phyloP scores from a whole-genome alignment of 2,113 vertebrate genomes.

The Hippocampus mohnikei region DNA sequence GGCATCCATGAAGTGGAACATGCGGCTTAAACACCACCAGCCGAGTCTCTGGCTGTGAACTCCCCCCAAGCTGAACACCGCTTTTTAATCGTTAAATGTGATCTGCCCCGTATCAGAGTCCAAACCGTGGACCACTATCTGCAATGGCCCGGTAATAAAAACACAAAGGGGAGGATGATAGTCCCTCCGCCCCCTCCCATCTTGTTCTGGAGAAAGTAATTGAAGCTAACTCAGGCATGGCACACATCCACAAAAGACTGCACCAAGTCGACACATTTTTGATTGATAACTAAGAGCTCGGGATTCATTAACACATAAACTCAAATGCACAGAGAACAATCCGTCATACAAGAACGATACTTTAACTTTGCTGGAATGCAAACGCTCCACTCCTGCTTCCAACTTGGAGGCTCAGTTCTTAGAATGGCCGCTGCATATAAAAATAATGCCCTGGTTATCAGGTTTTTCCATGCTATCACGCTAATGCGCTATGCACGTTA shows the following conservation, averaged over 20 bases:
- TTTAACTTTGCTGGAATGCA: slow-evolving; percentile 21
- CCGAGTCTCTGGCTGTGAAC: slow-evolving; percentile 29
- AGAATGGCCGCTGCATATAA: slow-evolving; percentile 29
- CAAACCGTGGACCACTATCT: slow-evolving; percentile 38
- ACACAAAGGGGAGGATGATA: slow-evolving; percentile 45
- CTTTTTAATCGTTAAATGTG: slow-evolving; percentile 57
- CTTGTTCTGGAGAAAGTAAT: slow-evolving; percentile 40
- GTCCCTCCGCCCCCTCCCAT: slow-evolving; percentile 1
- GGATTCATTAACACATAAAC: slow-evolving; percentile 32
- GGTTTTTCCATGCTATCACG: slow-evolving; percentile 56
- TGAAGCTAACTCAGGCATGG: slow-evolving; percentile 43
- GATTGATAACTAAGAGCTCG: slow-evolving; percentile 37
- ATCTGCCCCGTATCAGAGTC: slow-evolving; percentile 51
- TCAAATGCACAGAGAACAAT: slow-evolving; percentile 20
- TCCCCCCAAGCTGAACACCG: slow-evolving; percentile 62
- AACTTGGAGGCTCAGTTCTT: background rate
- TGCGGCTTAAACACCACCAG: slow-evolving; percentile 55
- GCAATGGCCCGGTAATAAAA: slow-evolving; percentile 53
- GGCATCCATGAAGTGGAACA: slow-evolving; percentile 54
- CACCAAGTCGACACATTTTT: slow-evolving; percentile 33
- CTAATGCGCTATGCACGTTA: slow-evolving; percentile 40
- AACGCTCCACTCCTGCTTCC: slow-evolving; percentile 17
- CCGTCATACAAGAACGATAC: slow-evolving; percentile 14
- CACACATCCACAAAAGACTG: slow-evolving; percentile 22
- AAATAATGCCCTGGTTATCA: slow-evolving; percentile 54